These are phyloP conservation scores for Diaprepes abbreviatus DNA, from an alignment of 2,888 invertebrate genomes.

Conservation along the genomic window DNA sequence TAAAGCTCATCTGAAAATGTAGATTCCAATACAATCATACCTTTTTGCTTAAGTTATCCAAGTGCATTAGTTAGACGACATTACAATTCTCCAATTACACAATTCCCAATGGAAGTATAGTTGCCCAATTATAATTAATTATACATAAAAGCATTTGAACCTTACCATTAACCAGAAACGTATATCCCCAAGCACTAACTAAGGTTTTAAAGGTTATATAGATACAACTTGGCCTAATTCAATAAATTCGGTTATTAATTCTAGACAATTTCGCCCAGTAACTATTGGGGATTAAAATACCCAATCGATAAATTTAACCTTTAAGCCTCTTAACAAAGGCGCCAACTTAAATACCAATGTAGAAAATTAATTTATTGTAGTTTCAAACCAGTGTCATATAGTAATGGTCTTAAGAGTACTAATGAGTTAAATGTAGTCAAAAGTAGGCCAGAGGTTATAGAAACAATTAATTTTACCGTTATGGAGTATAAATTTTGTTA, in stretches of 20 bases:
- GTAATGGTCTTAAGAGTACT: not conserved
- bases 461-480: no score
- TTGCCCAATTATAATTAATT: not conserved
- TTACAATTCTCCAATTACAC: no score
- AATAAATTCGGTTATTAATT: slow-evolving; percentile 17
- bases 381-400: not conserved
- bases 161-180: not conserved
- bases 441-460: not conserved
- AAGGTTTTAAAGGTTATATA: slow-evolving; percentile 8
- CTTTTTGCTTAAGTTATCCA: no score
- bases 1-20: no score
- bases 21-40: no score
- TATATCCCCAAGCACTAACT: slow-evolving; percentile 7
- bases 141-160: not conserved
- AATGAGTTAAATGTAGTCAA: not conserved
- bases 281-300: slow-evolving; percentile 26
- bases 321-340: slow-evolving; percentile 36
- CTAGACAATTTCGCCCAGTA: slow-evolving; percentile 12
- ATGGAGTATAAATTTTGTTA: no score
- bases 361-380: slow-evolving; percentile 35
- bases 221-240: slow-evolving; percentile 15
- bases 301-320: slow-evolving; percentile 35
- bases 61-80: no score
- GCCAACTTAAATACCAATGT: slow-evolving; percentile 26
- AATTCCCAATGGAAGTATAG: no score